Evolutionary conservation across 2,888 invertebrate species (phyloP).

Genomic region (Stegana nigrithorax): DNA sequence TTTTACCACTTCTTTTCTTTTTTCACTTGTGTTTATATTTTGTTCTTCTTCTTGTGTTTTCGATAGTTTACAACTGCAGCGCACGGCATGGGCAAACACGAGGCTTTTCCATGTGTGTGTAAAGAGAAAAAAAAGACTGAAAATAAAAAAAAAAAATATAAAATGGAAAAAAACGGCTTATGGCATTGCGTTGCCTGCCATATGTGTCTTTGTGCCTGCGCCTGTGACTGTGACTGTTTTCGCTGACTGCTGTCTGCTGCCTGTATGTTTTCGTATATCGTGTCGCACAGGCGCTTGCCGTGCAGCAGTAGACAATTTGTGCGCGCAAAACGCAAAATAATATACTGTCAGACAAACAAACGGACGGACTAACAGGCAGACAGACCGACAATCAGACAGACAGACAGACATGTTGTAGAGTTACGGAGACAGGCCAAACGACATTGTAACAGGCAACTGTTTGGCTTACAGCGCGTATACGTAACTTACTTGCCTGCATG

Average conservation of each 20-base stretch:
- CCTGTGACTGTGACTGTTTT: neutral
- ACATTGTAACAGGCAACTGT: neutral
- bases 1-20: neutral
- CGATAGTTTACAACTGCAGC: neutral
- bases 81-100: neutral
- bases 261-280: slow-evolving; percentile 22
- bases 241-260: neutral
- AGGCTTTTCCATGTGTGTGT: too few species aligned
- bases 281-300: slow-evolving; percentile 57
- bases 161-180: neutral
- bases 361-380: neutral
- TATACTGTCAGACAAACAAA: slow-evolving; percentile 41
- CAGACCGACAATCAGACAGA: slow-evolving; percentile 13
- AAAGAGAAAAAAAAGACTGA: too few species aligned
- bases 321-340: slow-evolving; percentile 60
- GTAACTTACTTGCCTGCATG: slow-evolving; percentile 38
- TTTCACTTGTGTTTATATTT: slow-evolving; percentile 1
- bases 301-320: slow-evolving; percentile 62
- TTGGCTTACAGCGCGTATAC: slow-evolving; percentile 46
- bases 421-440: too few species aligned
- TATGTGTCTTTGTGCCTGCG: neutral
- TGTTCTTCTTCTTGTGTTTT: neutral
- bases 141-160: neutral
- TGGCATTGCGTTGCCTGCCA: neutral
- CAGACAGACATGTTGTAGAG: neutral